Evolutionary conservation across 2,888 invertebrate genomes (phyloP).

Genomic region (Thymelicus lineola): DNA sequence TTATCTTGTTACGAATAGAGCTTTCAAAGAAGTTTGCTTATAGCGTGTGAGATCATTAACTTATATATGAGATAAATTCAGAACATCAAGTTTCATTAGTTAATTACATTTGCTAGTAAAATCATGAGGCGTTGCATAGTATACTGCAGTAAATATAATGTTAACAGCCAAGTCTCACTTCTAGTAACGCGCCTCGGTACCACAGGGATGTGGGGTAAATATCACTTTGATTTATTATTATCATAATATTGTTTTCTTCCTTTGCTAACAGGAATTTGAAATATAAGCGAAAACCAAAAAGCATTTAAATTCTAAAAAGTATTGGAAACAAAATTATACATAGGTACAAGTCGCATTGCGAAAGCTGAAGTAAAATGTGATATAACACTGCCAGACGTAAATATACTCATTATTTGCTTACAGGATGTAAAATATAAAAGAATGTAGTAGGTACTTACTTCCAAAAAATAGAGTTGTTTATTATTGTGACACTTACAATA

Average conservation of each 20-base stretch:
- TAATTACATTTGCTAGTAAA: slow-evolving; percentile 36
- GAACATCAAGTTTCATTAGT: slow-evolving; percentile 36
- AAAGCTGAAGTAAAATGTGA: not conserved
- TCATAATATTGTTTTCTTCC: too few relatives aligned
- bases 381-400: not conserved
- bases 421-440: too few relatives aligned
- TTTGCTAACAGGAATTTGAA: slow-evolving; percentile 1
- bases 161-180: slow-evolving; percentile 21
- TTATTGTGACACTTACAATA: too few relatives aligned
- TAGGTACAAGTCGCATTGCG: not conserved
- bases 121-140: slow-evolving; percentile 38
- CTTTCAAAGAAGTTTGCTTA: slow-evolving; percentile 39
- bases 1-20: slow-evolving; percentile 15
- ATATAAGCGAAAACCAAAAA: not conserved
- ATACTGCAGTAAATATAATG: slow-evolving; percentile 33
- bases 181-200: not conserved
- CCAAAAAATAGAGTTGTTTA: too few relatives aligned
- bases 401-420: not conserved
- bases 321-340: not conserved
- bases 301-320: not conserved
- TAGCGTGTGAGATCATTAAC: slow-evolving; percentile 34
- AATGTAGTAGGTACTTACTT: too few relatives aligned
- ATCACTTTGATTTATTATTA: not conserved
- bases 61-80: slow-evolving; percentile 17
- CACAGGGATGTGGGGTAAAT: slow-evolving; percentile 12